A percentile compares a stretch with the other conserved stretches of the same genome.
Conservation (phyloP, 2,797 vertebrate species). For the Pampus argenteus region DNA sequence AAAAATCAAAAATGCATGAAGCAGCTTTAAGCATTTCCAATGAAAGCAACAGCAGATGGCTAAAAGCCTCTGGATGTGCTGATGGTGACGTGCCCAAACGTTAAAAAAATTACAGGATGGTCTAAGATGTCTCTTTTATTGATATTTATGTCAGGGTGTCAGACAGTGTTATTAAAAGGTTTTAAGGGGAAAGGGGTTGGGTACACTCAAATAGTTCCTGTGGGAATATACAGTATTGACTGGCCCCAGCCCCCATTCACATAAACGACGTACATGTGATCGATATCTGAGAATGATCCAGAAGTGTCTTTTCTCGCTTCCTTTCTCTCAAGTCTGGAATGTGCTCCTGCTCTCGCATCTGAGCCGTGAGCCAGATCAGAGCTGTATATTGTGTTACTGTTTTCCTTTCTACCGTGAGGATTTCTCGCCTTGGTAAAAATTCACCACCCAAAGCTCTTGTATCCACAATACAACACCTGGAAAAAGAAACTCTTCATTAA, state of each 20-base stretch:
- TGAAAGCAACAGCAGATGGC: constrained; percentile 49
- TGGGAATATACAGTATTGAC: constrained; percentile 12
- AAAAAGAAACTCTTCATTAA: constrained; percentile 87
- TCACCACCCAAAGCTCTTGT: constrained; percentile 84
- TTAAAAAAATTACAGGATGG: constrained; percentile 17
- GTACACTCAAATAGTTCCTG: neutral
- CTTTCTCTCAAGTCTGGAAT: constrained; percentile 59
- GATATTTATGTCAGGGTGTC: constrained; percentile 43
- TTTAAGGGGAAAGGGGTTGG: constrained; percentile 8
- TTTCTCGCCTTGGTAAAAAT: constrained; percentile 83
- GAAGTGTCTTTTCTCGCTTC: constrained; percentile 24
- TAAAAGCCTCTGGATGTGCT: constrained; percentile 20
- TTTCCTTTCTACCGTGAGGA: constrained; percentile 85
- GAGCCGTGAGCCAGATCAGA: constrained; percentile 76
- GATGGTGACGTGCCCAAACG: constrained; percentile 35
- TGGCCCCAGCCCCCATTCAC: constrained; percentile 2
- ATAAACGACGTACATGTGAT: constrained; percentile 48
- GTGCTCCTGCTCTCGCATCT: constrained; percentile 60
- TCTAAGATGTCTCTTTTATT: constrained; percentile 42
- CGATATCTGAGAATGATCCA: constrained; percentile 49
- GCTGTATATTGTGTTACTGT: constrained; percentile 84
- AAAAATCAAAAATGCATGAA: constrained; percentile 36
- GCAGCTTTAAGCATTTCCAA: constrained; percentile 28
- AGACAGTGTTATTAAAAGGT: constrained; percentile 23
- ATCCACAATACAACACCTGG: constrained; percentile 89